Evolutionary conservation across 2,888 invertebrate species (phyloP).

Genomic region (Scaptomyza caliginosa): DNA sequence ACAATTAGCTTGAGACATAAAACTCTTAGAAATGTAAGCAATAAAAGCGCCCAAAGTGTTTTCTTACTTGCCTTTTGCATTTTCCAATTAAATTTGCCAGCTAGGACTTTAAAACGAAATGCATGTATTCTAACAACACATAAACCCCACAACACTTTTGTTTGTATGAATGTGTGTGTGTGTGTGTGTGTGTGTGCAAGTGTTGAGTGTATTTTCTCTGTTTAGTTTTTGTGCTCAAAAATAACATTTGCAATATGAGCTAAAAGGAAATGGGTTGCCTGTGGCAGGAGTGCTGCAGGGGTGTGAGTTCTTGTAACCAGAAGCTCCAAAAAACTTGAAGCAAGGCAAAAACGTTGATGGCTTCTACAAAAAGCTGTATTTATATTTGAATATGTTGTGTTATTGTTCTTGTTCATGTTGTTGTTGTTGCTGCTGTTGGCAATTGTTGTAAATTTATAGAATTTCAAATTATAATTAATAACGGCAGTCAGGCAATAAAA

Average conservation of each 20-base stretch:
- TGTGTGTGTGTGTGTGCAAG: not conserved
- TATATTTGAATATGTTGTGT: slow-evolving; percentile 21
- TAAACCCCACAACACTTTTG: slow-evolving; percentile 19
- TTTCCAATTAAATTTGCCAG: not conserved
- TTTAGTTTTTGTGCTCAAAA: slow-evolving; percentile 49
- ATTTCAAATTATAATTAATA: slow-evolving; percentile 77
- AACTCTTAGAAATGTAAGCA: not conserved
- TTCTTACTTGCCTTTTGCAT: not conserved
- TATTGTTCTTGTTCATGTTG: slow-evolving; percentile 19
- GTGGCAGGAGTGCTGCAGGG: not conserved
- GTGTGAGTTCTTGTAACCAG: slow-evolving; percentile 22
- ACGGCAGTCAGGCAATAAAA: slow-evolving; percentile 58
- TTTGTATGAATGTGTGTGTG: not conserved
- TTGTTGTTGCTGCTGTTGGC: slow-evolving; percentile 6
- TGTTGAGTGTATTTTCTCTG: slow-evolving; percentile 34
- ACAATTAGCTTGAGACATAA: not conserved
- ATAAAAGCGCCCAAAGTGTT: not conserved
- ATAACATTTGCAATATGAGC: slow-evolving; percentile 49
- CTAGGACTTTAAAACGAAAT: not conserved
- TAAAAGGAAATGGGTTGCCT: slow-evolving; percentile 24
- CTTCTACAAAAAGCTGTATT: slow-evolving; percentile 10
- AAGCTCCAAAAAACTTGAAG: slow-evolving; percentile 43
- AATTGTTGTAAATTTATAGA: slow-evolving; percentile 69
- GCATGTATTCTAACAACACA: not conserved
- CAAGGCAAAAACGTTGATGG: slow-evolving; percentile 41